phyloP scores from a whole-genome alignment of 2,113 vertebrate species.

The Dasyurus viverrinus region DNA sequence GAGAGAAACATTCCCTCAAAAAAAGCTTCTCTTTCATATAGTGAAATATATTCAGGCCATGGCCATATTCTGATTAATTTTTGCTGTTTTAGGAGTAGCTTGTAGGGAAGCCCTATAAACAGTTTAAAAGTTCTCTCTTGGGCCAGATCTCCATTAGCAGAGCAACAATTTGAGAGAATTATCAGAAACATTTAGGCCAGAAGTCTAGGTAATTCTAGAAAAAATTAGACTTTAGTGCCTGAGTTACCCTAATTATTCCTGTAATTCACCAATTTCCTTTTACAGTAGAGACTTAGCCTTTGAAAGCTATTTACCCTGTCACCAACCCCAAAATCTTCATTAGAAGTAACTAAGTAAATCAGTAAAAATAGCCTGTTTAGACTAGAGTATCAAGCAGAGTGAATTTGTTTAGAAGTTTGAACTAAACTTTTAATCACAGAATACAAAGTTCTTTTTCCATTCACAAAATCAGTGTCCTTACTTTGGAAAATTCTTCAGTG shows the following conservation, averaged over 20 bases:
- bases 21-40: not conserved
- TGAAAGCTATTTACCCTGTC: not conserved
- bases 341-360: not conserved
- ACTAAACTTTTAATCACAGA: constrained; percentile 32
- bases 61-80: not conserved
- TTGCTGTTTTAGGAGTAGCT: not conserved
- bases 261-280: not conserved
- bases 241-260: not conserved
- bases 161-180: not conserved
- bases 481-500: not conserved
- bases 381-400: not conserved
- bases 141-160: not conserved
- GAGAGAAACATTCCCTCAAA: not conserved
- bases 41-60: not conserved
- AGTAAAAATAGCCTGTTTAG: not conserved
- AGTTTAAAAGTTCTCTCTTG: not conserved
- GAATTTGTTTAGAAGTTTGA: not conserved
- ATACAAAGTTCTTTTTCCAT: not conserved
- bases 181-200: not conserved
- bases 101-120: not conserved
- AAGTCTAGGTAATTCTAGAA: not conserved
- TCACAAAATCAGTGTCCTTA: not conserved
- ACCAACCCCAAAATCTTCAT: not conserved
- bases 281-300: not conserved
- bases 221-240: not conserved